phyloP scores from a whole-genome alignment of 1,140 invertebrate species.

The Heliconius congener region DNA sequence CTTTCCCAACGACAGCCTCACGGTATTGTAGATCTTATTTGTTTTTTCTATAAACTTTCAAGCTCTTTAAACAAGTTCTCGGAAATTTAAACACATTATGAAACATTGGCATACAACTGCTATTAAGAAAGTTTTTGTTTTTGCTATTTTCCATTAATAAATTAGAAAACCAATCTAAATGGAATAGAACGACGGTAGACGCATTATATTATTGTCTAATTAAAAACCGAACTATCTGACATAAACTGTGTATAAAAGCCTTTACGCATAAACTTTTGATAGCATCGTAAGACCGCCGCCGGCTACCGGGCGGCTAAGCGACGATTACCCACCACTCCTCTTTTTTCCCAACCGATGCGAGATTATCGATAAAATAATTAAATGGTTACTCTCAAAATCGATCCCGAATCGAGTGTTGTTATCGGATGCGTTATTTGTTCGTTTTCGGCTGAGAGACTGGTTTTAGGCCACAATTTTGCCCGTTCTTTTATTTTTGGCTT shows the following conservation, averaged over 20 bases:
- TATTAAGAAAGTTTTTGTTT: too few species aligned
- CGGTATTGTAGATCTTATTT: too few species aligned
- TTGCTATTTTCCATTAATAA: too few species aligned
- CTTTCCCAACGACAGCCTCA: too few species aligned
- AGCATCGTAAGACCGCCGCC: slow-evolving; percentile 47
- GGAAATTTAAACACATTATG: too few species aligned
- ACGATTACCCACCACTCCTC: slow-evolving; percentile 71
- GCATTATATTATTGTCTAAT: not conserved
- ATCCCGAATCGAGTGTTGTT: slow-evolving; percentile 79
- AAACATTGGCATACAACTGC: too few species aligned
- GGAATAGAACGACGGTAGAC: too few species aligned
- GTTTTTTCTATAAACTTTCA: too few species aligned
- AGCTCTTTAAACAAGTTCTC: too few species aligned
- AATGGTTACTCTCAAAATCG: slow-evolving; percentile 81
- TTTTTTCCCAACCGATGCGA: slow-evolving; percentile 69
- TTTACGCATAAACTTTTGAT: slow-evolving; percentile 13
- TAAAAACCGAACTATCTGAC: not conserved
- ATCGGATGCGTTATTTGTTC: slow-evolving; percentile 73
- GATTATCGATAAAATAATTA: slow-evolving; percentile 82
- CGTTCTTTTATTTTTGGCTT: not conserved
- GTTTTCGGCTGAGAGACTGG: slow-evolving; percentile 55
- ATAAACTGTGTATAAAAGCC: not conserved
- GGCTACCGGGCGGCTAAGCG: slow-evolving; percentile 57
- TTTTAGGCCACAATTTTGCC: slow-evolving; percentile 19
- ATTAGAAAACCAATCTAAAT: too few species aligned